A percentile compares a stretch with the other conserved stretches of the same genome.
Evolutionary conservation across 2,113 vertebrate genomes (phyloP).

Genomic region (Pholis gunnellus): DNA sequence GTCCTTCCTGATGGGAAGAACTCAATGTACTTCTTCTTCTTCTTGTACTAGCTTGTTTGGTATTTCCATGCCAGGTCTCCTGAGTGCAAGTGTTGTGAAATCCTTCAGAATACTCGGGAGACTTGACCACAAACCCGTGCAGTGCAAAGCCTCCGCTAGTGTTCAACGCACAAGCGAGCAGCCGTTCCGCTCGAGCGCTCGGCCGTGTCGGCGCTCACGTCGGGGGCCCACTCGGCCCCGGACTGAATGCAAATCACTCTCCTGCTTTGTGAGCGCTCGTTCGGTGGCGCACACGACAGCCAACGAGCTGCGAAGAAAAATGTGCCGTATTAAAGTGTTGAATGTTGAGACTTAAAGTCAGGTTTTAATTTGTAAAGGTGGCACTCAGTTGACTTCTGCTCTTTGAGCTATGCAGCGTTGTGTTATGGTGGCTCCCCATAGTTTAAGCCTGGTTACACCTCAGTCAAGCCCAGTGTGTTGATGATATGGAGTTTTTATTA

Average conservation of each 20-base stretch:
- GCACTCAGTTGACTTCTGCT: not conserved
- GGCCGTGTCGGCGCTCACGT: slow-evolving; percentile 9
- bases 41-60: slow-evolving; percentile 49
- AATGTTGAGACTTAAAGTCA: not conserved
- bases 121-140: not conserved
- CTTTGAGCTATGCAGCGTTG: slow-evolving; percentile 14
- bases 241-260: slow-evolving; percentile 40
- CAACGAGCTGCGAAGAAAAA: not conserved
- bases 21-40: not conserved
- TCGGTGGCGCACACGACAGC: not conserved
- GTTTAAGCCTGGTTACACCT: not conserved
- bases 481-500: not conserved
- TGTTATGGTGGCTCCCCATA: not conserved
- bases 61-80: slow-evolving; percentile 20
- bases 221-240: slow-evolving; percentile 11
- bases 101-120: not conserved
- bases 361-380: not conserved
- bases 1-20: slow-evolving; percentile 6
- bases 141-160: not conserved
- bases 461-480: not conserved
- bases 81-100: not conserved
- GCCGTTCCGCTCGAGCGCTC: slow-evolving; percentile 39
- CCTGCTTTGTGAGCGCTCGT: slow-evolving; percentile 14
- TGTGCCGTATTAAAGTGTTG: not conserved
- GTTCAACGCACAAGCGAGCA: not conserved